A percentile compares a stretch with the other conserved stretches of the same genome.
These are phyloP conservation scores for Melanerpes aurifrons DNA, from an alignment of 2,113 vertebrate species.

Conservation along the genomic window DNA sequence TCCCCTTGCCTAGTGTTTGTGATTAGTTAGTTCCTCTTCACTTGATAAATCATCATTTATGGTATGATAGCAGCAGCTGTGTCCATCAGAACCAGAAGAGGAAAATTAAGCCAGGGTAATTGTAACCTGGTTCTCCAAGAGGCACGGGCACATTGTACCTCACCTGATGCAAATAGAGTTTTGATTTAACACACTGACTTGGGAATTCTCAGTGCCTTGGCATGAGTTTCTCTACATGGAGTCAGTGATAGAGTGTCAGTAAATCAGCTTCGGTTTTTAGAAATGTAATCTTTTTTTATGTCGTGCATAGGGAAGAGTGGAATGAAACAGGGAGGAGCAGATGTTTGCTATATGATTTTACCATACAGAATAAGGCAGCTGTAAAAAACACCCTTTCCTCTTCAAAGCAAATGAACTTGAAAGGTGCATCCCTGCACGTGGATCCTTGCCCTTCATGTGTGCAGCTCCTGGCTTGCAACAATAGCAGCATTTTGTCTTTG, in stretches of 20 bases:
- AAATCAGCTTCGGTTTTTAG: conserved; percentile 14
- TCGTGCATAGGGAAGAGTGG: background rate
- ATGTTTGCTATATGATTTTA: conserved; percentile 1
- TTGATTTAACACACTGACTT: background rate
- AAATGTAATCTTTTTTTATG: background rate
- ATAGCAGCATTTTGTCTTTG: background rate
- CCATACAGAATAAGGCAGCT: background rate
- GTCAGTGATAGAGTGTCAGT: background rate
- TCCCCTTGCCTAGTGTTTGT: background rate
- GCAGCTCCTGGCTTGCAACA: conserved; percentile 34
- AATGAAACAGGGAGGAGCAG: background rate
- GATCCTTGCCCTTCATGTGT: background rate
- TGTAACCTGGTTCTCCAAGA: background rate
- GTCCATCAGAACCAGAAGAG: background rate
- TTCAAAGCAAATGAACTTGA: background rate
- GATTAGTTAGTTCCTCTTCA: conserved; percentile 7
- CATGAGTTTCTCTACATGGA: background rate
- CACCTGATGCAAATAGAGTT: background rate
- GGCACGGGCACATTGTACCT: background rate
- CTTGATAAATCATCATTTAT: background rate
- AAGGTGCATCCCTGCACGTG: background rate
- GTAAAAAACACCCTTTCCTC: conserved; percentile 20
- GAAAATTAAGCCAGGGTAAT: background rate
- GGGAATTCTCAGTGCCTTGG: background rate
- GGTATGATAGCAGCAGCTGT: background rate